Evolutionary conservation across 2,888 invertebrate species (phyloP), one percentile per base, ranked within the genome.

Genomic region (Adelognathus sp.): DNA sequence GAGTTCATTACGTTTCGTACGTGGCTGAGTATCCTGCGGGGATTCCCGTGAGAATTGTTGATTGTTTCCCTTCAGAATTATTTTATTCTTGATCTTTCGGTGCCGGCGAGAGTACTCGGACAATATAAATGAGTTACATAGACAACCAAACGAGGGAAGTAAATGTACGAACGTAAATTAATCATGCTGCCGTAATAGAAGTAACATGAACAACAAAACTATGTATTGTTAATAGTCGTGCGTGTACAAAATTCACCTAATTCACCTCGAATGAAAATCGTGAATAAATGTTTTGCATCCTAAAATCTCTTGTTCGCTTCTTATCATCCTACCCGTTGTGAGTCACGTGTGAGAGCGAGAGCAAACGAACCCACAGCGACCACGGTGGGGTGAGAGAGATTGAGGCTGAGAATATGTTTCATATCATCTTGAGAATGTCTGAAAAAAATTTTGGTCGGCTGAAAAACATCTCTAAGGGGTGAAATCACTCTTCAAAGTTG

Each of bases 241-340:
- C 85, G 83, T 86, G 83, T 84, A 85, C 82, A 85, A 82, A 86
- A 84, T 82, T 81, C 73, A 84, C 80, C 80, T 82, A 84, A 86
- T 84, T 85, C n/a, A n/a, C n/a, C n/a, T 84, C 76, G 84, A 82
- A 84, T 86, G 81, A 81, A 84, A 85, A 82, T 84, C 82, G 81
- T 82, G 84, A 89, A 88, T 89, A 89, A 89, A 89, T 87, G 85
- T 89, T 89, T 88, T 88, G 86, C 88, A 89, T 89, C 85, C 86
- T 86, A 86, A 41, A 74, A 29, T 39, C 72, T 80, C 18, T 24
- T 11, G 11, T 61, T 44, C n/a, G 5, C 5, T 18, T 33, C 33
- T 50, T 4, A 39, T 66, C 52, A 0, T 5, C 31, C n/a, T 0
- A 1, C 3, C 14, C 5, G 18, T 14, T 27, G 16, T 31, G n/a